phyloP scores from a whole-genome alignment of 2,113 vertebrate genomes.

The Panurus biarmicus region DNA sequence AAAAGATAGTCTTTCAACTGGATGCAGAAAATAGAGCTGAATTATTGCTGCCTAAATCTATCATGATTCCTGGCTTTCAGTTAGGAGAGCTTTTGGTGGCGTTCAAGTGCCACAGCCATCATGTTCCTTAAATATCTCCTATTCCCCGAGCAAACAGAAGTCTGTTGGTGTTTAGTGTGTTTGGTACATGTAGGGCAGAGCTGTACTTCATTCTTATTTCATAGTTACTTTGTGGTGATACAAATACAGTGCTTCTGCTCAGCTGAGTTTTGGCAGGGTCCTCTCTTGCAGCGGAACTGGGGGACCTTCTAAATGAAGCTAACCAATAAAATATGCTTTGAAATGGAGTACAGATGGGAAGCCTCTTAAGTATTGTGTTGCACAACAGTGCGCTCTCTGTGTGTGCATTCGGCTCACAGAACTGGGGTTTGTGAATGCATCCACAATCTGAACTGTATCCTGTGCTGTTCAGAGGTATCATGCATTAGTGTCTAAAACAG shows the following conservation, averaged over 20 bases:
- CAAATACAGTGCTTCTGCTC: not conserved
- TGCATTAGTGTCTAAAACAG: not conserved
- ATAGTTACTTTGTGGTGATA: not conserved
- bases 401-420: not conserved
- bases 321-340: constrained; percentile 61
- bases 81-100: not conserved
- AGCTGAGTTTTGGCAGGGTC: constrained; percentile 18
- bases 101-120: not conserved
- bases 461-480: not conserved
- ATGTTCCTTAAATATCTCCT: constrained; percentile 31
- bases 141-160: not conserved
- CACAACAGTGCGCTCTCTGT: not conserved
- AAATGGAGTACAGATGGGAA: constrained; percentile 52
- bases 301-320: constrained; percentile 31
- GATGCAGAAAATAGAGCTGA: constrained; percentile 18
- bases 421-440: not conserved
- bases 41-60: constrained; percentile 21
- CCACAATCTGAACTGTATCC: not conserved
- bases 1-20: not conserved
- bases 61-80: not conserved
- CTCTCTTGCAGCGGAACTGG: not conserved
- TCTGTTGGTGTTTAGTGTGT: not conserved
- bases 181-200: not conserved
- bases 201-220: not conserved
- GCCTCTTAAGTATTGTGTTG: constrained; percentile 23